Percentiles rank a stretch among this genome's conserved stretches.
Evolutionary conservation across 2,113 vertebrate species (phyloP).

Genomic region (Hirundichthys speculiger): DNA sequence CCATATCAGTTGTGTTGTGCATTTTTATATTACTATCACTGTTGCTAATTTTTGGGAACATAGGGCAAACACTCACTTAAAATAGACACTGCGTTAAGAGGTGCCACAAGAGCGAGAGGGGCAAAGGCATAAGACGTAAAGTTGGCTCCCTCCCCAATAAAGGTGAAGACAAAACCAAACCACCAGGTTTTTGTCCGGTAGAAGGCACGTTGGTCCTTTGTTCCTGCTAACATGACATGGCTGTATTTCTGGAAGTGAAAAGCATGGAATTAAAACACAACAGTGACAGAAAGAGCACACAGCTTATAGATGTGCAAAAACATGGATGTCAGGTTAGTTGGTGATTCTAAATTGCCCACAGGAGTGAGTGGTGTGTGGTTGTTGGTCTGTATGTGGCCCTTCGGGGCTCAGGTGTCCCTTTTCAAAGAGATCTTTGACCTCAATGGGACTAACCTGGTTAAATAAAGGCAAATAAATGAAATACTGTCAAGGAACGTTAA

Average conservation of each 20-base stretch:
- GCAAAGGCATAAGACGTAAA: constrained; percentile 95
- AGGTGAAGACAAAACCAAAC: constrained; percentile 87
- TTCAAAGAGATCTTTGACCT: no score
- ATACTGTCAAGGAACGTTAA: no score
- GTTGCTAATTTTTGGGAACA: neutral
- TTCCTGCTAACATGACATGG: constrained; percentile 87
- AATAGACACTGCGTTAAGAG: constrained; percentile 90
- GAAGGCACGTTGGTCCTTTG: constrained; percentile 88
- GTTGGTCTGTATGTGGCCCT: no score
- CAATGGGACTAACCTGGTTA: no score
- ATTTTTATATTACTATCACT: neutral
- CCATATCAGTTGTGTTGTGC: neutral
- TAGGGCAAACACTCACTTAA: constrained; percentile 80
- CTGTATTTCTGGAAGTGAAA: constrained; percentile 88
- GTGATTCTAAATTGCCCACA: no score
- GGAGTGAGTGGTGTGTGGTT: no score
- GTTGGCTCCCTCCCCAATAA: constrained; percentile 89
- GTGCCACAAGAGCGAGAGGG: constrained; percentile 89
- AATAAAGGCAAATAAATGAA: no score
- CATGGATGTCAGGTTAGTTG: no score
- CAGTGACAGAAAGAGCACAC: neutral
- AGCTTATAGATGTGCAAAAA: neutral
- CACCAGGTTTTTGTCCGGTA: constrained; percentile 96
- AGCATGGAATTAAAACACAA: neutral
- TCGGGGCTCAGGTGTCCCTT: no score